A percentile compares a stretch with the other conserved stretches of the same genome.
These are phyloP conservation scores for Phyllostomus discolor DNA, from an alignment of 2,113 vertebrate species.

Conservation along the genomic window DNA sequence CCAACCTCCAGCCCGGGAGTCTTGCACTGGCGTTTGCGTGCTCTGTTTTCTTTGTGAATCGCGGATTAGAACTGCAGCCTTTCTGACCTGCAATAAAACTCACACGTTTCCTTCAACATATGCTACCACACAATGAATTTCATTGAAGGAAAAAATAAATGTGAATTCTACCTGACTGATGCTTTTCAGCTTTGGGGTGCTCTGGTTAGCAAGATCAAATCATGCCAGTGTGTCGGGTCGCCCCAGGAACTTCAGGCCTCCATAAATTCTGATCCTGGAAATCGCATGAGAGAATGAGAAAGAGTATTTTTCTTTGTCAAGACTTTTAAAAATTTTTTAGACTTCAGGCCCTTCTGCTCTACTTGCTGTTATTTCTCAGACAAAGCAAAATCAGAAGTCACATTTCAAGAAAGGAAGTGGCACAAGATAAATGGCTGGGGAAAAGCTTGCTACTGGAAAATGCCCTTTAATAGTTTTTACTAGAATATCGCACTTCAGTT, in stretches of 20 bases:
- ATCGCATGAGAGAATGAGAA: slow-evolving; percentile 57
- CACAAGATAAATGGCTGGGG: slow-evolving; percentile 70
- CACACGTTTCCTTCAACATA: slow-evolving; percentile 52
- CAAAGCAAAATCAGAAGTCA: slow-evolving; percentile 68
- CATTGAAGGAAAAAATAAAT: slow-evolving; percentile 62
- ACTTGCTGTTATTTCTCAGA: slow-evolving; percentile 68
- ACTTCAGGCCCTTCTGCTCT: slow-evolving; percentile 58
- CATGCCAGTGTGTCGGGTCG: slow-evolving; percentile 40
- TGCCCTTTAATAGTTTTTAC: slow-evolving; percentile 59
- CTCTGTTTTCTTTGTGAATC: slow-evolving; percentile 57
- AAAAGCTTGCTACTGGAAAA: slow-evolving; percentile 71
- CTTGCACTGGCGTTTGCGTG: slow-evolving; percentile 44
- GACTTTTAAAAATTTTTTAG: neutral
- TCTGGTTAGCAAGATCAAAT: slow-evolving; percentile 64
- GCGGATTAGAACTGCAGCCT: slow-evolving; percentile 28
- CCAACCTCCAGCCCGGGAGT: neutral
- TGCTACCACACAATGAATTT: slow-evolving; percentile 60
- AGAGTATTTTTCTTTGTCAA: slow-evolving; percentile 67
- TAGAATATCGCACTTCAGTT: slow-evolving; percentile 2
- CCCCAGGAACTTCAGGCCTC: slow-evolving; percentile 56
- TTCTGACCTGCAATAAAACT: slow-evolving; percentile 75
- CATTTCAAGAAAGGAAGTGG: slow-evolving; percentile 71
- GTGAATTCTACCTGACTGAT: slow-evolving; percentile 49
- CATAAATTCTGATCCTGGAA: slow-evolving; percentile 47
- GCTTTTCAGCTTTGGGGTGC: slow-evolving; percentile 56